Base-by-base conservation (phyloP, 2,113 vertebrate genomes). In the Sterna hirundo region DNA sequence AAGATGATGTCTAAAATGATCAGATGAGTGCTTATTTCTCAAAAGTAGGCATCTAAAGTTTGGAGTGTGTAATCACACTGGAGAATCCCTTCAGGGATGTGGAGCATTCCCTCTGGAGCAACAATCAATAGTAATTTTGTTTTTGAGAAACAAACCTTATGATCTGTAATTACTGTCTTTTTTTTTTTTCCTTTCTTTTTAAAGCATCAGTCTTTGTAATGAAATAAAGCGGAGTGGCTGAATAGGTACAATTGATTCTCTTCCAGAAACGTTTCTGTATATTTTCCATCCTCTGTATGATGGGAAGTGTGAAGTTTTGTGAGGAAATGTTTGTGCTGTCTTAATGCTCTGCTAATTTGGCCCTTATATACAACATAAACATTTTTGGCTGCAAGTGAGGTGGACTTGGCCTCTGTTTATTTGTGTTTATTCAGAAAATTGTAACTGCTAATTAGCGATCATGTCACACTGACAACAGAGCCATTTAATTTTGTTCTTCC, bases 361-460 rank as follows among this genome's bases (percentile, higher is more conserved):
- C 60, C 86, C 84, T 77, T 72, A 65, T 38, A 92, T 95, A 46
- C 20, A 84, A 27, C 8, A 27, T 62, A 88, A 82, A 65, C 29
- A 60, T 90, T 94, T 97, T 64, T 84, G 79, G 61, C 96, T 93
- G 86, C 79, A 81, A 88, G 57, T 94, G 86, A 12, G 64, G 72
- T 74, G 92, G 77, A 92, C 79, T 97, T 90, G 79, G 84, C 95
- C 91, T 92, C 91, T 95, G 93, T 97, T 98, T 97, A 54, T 97
- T 97, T 98, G 40, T 70, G 64, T 97, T 96, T 95, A 94, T 95
- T 89, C 90, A 82, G 88, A 97, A 93, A 97, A 96, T 95, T 94
- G 94, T 95, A 93, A 95, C 86, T 97, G 68, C 95, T 97, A 97
- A 97, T 98, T 97, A 96, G 38, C 8, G 93, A 94, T 94, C 79